A percentile compares a stretch with the other conserved stretches of the same genome.
phyloP scores from a whole-genome alignment of 2,888 invertebrate genomes.

The Tricholauxania praeusta region DNA sequence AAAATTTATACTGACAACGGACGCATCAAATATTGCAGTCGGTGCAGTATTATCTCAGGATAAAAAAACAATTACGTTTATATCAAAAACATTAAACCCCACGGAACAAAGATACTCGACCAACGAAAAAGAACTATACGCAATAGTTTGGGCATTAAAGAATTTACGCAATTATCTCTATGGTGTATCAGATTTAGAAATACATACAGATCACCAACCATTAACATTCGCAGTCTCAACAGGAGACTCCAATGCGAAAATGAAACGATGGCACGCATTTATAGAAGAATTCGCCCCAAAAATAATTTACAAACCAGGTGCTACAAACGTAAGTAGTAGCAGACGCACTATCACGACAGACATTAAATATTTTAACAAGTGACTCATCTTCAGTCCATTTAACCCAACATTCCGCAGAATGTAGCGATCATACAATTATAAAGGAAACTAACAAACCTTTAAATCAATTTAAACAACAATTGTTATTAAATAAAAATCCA shows the following conservation, averaged over 20 bases:
- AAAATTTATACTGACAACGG: too few relatives aligned
- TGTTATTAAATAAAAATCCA: slow-evolving; percentile 17
- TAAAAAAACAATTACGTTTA: too few relatives aligned
- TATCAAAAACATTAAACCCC: not conserved
- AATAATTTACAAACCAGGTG: slow-evolving; percentile 19
- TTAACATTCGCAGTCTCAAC: too few relatives aligned
- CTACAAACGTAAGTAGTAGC: not conserved
- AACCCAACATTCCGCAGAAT: not conserved
- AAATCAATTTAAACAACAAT: slow-evolving; percentile 34
- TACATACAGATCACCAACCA: too few relatives aligned
- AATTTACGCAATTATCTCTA: too few relatives aligned
- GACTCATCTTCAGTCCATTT: not conserved
- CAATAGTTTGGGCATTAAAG: too few relatives aligned
- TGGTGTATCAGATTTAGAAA: too few relatives aligned
- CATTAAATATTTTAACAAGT: not conserved
- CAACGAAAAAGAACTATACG: not conserved
- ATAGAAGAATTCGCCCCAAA: too few relatives aligned
- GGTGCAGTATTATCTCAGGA: too few relatives aligned
- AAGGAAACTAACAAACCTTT: slow-evolving; percentile 26
- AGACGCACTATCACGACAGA: too few relatives aligned
- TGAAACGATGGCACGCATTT: slow-evolving; percentile 24
- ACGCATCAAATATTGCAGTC: too few relatives aligned
- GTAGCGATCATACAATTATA: slow-evolving; percentile 34
- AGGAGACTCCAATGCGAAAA: too few relatives aligned
- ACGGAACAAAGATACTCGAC: not conserved